Base-by-base conservation (phyloP, 2,888 invertebrate genomes). In the Syrista parreyssii region DNA sequence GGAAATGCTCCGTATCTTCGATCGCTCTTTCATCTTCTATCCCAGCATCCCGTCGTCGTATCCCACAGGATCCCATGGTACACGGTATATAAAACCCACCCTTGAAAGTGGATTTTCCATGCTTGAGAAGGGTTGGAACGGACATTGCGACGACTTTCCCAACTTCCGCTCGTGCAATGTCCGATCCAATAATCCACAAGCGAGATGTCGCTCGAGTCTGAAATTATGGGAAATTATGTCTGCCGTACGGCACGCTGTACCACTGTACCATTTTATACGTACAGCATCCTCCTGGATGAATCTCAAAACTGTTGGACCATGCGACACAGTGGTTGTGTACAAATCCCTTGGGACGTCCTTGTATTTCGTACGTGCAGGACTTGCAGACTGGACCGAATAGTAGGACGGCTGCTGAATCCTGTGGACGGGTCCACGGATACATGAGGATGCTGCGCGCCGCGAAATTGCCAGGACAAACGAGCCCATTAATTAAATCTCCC, bases 201-300 rank as follows among this genome's bases (percentile, higher is more conserved):
- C 40, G 40, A 23, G 40, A 55, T 23, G 40, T 55, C 23, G 23
- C 15, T 23, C 40, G 80, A 86, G 84, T 86, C 87, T 86, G 86
- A 88, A 87, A 88, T 88, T 88, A 88, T 88, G 88, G 86, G 84
- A 86, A 85, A 86, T 85, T 23, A 23, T 23, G 15, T 0, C 40
- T 23, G 23, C 23, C 23, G 23, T 23, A 23, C 40, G 2, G 0
- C 23, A 55, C 79, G 79, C 79, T 84, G 84, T 82, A 85, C 83
- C 79, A 76, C 79, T 78, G 83, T 83, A 82, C 82, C 55, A 55
- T 55, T 55, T 55, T 55, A 55, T 55, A 23, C 23, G 23, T 23
- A 23, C 55, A 55, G 55, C 55, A 55, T 55, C 55, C 55, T 23
- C 23, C 23, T 55, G 1, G 6, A 6, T 23, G 9, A 23, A 55